phyloP scores from a whole-genome alignment of 2,888 invertebrate genomes.

The Plebejus argus region DNA sequence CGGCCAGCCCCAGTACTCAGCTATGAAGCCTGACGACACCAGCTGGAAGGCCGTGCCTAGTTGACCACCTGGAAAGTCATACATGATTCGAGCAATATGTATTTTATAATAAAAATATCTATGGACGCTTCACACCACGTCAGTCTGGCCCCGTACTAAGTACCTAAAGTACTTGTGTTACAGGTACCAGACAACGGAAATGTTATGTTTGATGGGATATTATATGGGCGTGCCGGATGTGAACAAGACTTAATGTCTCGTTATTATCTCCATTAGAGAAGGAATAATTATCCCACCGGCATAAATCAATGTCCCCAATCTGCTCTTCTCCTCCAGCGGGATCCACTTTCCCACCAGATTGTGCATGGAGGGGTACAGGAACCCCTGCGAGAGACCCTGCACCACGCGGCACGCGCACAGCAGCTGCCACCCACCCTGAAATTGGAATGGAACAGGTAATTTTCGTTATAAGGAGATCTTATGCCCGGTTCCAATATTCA shows the following conservation, averaged over 20 bases:
- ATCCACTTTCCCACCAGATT: constrained; percentile 88
- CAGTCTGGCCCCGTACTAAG: no score
- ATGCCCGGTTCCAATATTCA: no score
- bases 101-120: no score
- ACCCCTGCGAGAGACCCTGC: constrained; percentile 88
- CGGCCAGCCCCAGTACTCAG: constrained; percentile 82
- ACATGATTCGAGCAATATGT: no score
- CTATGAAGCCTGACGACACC: constrained; percentile 69
- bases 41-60: constrained; percentile 82
- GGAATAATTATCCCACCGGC: constrained; percentile 49
- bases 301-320: constrained; percentile 66
- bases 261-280: no score
- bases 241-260: no score
- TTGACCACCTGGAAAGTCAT: constrained; percentile 66
- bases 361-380: constrained; percentile 85
- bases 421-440: constrained; percentile 81
- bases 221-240: no score
- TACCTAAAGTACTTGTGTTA: no score
- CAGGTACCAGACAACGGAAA: no score
- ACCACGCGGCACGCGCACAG: constrained; percentile 85
- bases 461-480: no score
- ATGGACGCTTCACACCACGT: no score
- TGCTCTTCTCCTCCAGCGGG: constrained; percentile 77
- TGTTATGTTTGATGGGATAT: no score
- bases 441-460: constrained; percentile 30